Conservation (phyloP, 2,888 invertebrate genomes). For the Philhelius pedissequus region DNA sequence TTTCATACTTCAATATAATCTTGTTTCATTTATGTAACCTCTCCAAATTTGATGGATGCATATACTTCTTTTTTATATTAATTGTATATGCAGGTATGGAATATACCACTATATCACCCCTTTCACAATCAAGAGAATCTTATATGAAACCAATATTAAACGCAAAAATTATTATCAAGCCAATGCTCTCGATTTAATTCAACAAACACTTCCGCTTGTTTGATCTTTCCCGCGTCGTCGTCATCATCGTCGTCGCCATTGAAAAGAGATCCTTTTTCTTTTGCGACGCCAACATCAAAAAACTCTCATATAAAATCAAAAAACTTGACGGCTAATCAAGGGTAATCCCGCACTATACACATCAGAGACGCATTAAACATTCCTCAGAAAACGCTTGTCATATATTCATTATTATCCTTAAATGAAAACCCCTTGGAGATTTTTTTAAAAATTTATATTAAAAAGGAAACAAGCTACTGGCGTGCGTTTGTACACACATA, state of each 20-base stretch:
- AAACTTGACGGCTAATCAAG: slow-evolving; percentile 43
- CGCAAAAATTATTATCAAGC: slow-evolving; percentile 13
- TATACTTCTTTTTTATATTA: no score
- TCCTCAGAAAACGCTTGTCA: slow-evolving; percentile 75
- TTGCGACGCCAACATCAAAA: slow-evolving; percentile 33
- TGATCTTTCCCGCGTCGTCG: slow-evolving; percentile 57
- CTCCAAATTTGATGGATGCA: no score
- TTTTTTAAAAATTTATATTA: background rate
- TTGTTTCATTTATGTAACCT: no score
- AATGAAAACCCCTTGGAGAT: slow-evolving; percentile 56
- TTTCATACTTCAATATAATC: no score
- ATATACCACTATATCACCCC: no score
- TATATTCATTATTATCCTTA: slow-evolving; percentile 70
- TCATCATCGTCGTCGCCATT: no score
- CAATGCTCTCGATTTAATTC: slow-evolving; percentile 68
- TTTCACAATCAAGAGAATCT: background rate
- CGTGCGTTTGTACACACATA: slow-evolving; percentile 2
- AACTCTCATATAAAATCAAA: slow-evolving; percentile 61
- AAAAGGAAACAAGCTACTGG: slow-evolving; percentile 22
- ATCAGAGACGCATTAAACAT: slow-evolving; percentile 3
- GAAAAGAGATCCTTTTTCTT: slow-evolving; percentile 44
- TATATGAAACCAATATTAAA: slow-evolving; percentile 38
- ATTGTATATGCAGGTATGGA: no score
- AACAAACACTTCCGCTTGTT: slow-evolving; percentile 68
- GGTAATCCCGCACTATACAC: slow-evolving; percentile 6